Base-by-base conservation (phyloP, 2,797 vertebrate species). In the Philypnodon macrostomus region DNA sequence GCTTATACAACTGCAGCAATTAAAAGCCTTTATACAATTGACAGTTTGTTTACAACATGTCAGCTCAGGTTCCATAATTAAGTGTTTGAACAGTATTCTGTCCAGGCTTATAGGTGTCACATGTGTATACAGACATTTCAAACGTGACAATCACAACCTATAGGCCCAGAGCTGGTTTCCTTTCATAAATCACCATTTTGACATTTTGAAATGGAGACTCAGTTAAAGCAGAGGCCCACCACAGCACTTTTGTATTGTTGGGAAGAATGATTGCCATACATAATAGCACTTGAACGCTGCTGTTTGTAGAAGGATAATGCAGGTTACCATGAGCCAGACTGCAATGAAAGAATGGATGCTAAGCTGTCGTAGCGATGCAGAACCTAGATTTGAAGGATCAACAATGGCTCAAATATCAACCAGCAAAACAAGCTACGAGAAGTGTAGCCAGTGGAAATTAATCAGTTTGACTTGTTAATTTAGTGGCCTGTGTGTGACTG, bases 231-330 rank as follows among this genome's bases (percentile, higher is more conserved):
- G 46, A 39, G 47, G 65, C 35, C 56, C 58, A 58, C 50, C 69
- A 16, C 16, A 55, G 11, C 47, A 13, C 21, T 56, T 52, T 49
- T 41, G 56, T 42, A 38, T 58, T 70, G 55, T 72, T 41, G 63
- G 69, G 73, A 55, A 54, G 39, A 76, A 61, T 60, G 45, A 73
- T 58, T 45, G 53, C 47, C 48, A 10, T 42, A 48, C 62, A 74
- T 66, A 80, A 77, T 66, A 41, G 63, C 47, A 8, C 56, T 59
- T 54, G 65, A 75, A 68, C 64, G 64, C 75, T 70, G 66, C 64
- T 84, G 70, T 83, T 85, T 84, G 71, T 44, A 36, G 64, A 84
- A 49, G 81, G 84, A 80, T 86, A 65, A 69, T 49, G 49, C 21
- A 1, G n/a, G 54, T 39, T 64, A 78, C 70, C 84, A 63, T 67